Evolutionary conservation across 92 coral and sea anemone species (phyloP), one percentile per base, ranked within the genome.

Genomic region (Paragorgia papillata): DNA sequence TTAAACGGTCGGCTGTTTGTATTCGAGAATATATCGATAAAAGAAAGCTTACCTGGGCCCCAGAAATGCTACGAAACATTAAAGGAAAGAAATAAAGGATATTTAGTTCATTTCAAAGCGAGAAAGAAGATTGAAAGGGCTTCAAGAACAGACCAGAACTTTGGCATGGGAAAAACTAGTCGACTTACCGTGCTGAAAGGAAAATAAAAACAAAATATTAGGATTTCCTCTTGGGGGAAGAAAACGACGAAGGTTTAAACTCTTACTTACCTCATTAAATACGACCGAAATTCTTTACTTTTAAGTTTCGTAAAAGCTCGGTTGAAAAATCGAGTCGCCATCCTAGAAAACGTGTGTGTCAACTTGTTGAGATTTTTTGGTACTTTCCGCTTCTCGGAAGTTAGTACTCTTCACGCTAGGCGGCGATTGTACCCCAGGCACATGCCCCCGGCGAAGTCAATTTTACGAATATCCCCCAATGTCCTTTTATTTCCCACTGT

Each of bases 151-250:
- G 48, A 28, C 55, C 35, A 54, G 55, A 31, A 55, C 40, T 10
- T 37, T 37, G 43, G 43, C 43, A 10, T 4, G 43, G 6, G 43
- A 10, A 37, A 37, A 4, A 37, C 4, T 4, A 4, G 10, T 10
- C 10, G 40, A 88, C 97, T 93, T 86, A 93, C 97, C 97, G 97
- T 93, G 83, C 97, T 93, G 96, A 62, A 89, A 86, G 63, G 53
- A 79, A 78, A 76, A 59, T n/a, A n/a, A n/a, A n/a, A n/a, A n/a
- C n/a, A n/a, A n/a, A n/a, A n/a, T n/a, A n/a, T n/a, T n/a, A n/a
- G n/a, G n/a, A n/a, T n/a, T n/a, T n/a, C n/a, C n/a, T n/a, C n/a
- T n/a, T n/a, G n/a, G n/a, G n/a, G 34, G 37, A 54, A 69, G 76
- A 57, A 74, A 19, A 43, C n/a, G 7, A 6, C 9, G 50, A 27